Evolutionary conservation across 2,888 invertebrate species (phyloP).

Genomic region (Sarcophaga rosellei): DNA sequence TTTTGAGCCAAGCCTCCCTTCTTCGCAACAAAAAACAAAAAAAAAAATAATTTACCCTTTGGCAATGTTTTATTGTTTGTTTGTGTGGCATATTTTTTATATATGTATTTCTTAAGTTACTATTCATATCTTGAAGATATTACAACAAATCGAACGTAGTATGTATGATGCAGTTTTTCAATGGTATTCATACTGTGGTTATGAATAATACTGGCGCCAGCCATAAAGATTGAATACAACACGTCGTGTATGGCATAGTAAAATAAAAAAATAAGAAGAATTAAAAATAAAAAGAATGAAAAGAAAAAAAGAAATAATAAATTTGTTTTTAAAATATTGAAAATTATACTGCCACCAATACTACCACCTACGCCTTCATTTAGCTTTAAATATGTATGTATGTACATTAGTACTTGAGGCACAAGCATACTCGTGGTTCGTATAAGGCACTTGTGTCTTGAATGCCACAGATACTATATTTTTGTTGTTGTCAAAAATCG

Average conservation of each 20-base stretch:
- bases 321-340: slow-evolving; percentile 23
- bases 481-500: not conserved
- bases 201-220: slow-evolving; percentile 68
- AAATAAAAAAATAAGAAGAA: not conserved
- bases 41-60: slow-evolving; percentile 24
- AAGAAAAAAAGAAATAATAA: not conserved
- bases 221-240: slow-evolving; percentile 49
- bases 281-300: not conserved
- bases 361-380: slow-evolving; percentile 57
- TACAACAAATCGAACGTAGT: slow-evolving; percentile 24
- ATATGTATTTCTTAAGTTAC: not conserved
- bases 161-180: slow-evolving; percentile 39
- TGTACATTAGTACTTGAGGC: not conserved
- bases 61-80: slow-evolving; percentile 50
- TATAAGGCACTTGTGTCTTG: slow-evolving; percentile 29
- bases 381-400: slow-evolving; percentile 38
- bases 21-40: not conserved
- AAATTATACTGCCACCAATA: slow-evolving; percentile 14
- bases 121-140: slow-evolving; percentile 49
- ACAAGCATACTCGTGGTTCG: slow-evolving; percentile 16
- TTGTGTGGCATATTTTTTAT: slow-evolving; percentile 8
- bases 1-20: slow-evolving; percentile 30
- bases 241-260: too few relatives aligned
- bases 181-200: slow-evolving; percentile 38
- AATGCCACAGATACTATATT: not conserved